Base-by-base conservation (phyloP, 1,140 invertebrate genomes). In the Tetramorium parvispinum region DNA sequence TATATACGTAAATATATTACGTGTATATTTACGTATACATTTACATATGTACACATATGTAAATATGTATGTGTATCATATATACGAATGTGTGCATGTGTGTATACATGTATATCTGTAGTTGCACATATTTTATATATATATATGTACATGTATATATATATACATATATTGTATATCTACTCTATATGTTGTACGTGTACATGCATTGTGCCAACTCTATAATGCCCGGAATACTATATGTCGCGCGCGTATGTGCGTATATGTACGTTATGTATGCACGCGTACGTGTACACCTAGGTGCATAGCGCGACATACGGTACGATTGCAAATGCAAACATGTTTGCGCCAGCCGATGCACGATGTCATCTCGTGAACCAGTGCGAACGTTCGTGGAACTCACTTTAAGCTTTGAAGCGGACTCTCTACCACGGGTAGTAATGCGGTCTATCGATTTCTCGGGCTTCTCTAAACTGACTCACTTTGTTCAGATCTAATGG, bases 321-420 rank as follows among this genome's bases (percentile, higher is more conserved):
- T 85, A 91, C 87, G 81, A 91, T 90, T 92, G 89, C 89, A 91
- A 88, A 92, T 92, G 89, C 89, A 92, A 86, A 88, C 83, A 86
- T 85, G 89, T 85, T 85, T 89, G 73, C 78, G 83, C 59, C 87
- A 78, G 76, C 49, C 87, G 85, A 86, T 85, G 86, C 83, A 66
- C 86, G 65, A 68, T 68, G 78, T 86, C 79, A 87, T 88, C 82
- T 82, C 77, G 77, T 77, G 79, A 89, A 49, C 32, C 85, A 13
- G 88, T 83, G 86, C 86, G 91, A 92, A 91, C 91, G 89, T 88
- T 77, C 59, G 21, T 55, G 55, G 85, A 90, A 77, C 78, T 66
- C 76, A 53, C 65, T 61, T 76, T 63, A 70, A 46, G 70, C 76
- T 82, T 71, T 83, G 63, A 49, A 85, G 27, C 53, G 18, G 51